Evolutionary conservation across 2,797 vertebrate species (phyloP).

Genomic region (Lutjanus campechanus): DNA sequence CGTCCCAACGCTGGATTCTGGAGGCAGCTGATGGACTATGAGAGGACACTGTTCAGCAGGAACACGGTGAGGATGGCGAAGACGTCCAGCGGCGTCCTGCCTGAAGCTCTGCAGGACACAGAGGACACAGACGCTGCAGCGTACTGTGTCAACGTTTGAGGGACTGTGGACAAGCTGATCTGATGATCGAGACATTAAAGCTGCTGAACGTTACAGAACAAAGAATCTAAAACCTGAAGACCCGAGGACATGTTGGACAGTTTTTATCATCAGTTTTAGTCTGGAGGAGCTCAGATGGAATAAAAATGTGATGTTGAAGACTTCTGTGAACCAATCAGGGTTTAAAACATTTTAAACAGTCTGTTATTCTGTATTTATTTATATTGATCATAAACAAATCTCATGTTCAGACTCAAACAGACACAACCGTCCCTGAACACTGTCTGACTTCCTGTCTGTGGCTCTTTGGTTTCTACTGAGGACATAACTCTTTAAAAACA

Average conservation of each 20-base stretch:
- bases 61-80: constrained; percentile 73
- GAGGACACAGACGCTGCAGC: not conserved
- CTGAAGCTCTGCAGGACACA: constrained; percentile 52
- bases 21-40: constrained; percentile 82
- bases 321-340: not conserved
- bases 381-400: too few relatives aligned
- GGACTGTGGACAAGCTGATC: not conserved
- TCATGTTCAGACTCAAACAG: too few relatives aligned
- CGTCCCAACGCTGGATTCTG: constrained; percentile 85
- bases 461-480: not conserved
- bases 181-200: too few relatives aligned
- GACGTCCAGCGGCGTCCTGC: constrained; percentile 71
- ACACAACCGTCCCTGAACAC: too few relatives aligned
- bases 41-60: constrained; percentile 64
- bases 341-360: too few relatives aligned
- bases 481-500: too few relatives aligned
- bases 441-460: not conserved
- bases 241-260: too few relatives aligned
- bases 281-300: too few relatives aligned
- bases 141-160: constrained; percentile 70
- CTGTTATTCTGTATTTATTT: too few relatives aligned
- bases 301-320: not conserved
- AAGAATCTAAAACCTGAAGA: not conserved
- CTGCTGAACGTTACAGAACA: not conserved
- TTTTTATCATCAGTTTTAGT: too few relatives aligned